Evolutionary conservation across 2,113 vertebrate species (phyloP), one percentile per base, ranked within the genome.

Genomic region (Varanus komodoensis): DNA sequence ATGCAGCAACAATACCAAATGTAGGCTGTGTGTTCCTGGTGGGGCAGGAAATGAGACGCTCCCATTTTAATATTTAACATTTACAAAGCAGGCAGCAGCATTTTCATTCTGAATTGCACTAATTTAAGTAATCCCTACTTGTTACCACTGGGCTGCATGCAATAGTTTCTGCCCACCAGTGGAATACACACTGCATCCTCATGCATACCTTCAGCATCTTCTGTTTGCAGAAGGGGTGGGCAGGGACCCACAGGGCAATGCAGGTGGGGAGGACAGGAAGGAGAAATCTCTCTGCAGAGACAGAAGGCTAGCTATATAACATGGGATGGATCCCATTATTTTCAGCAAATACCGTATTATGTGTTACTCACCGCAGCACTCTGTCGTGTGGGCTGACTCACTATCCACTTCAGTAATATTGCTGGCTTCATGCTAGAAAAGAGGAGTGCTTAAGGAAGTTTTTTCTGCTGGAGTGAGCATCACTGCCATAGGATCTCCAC

Each of bases 21-120:
- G 9, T 29, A 71, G 69, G 15, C 89, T 77, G 69, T 78, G 77
- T 12, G 71, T 29, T n/a, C 12, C 32, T 73, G 57, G 50, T 27
- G 52, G 32, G 64, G 29, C 14, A 88, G 82, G 91, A 89, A 89
- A 83, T 6, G 85, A 91, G 69, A 48, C 69, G 77, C 38, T 15
- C 77, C 67, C 75, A 79, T 73, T 17, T 88, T 25, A 8, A 27
- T 23, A 73, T 80, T 5, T 0, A 0, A 87, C 9, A 52, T 80
- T 90, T 71, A 1, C 48, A 82, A 93, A 92, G 81, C 48, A 6
- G 11, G 0, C 57, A 1, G 3, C 48, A 86, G 61, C 6, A 6
- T 52, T 75, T 73, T 69, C 57, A 5, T 52, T 5, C 44, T 82
- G 71, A 82, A 84, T 86, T 88, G 71, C 82, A 82, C 25, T 14